phyloP scores from a whole-genome alignment of 2,888 invertebrate genomes.

The Trimorus sp. region DNA sequence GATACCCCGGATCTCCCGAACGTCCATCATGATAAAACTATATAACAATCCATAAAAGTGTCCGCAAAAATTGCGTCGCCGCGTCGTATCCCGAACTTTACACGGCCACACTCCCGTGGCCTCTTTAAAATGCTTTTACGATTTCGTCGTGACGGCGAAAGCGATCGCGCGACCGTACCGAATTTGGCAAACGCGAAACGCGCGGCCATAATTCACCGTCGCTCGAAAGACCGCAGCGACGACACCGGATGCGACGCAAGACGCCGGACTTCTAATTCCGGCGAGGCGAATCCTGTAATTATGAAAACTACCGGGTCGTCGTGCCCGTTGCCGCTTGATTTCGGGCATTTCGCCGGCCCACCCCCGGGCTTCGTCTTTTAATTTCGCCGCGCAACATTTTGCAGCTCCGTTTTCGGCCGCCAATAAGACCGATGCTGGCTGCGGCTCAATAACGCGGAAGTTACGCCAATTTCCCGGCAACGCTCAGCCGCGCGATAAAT shows the following conservation, averaged over 20 bases:
- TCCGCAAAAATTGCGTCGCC: neutral
- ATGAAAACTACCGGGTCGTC: constrained; percentile 1
- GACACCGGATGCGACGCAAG: neutral
- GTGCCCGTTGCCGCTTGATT: constrained; percentile 16
- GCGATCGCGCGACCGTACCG: too few relatives aligned
- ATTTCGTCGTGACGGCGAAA: too few relatives aligned
- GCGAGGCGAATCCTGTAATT: constrained; percentile 4
- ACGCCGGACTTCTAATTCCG: neutral
- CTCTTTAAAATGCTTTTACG: neutral
- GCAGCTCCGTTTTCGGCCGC: constrained; percentile 44
- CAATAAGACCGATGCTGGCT: constrained; percentile 51
- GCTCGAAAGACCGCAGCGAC: neutral
- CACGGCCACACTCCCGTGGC: neutral
- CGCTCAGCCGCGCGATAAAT: constrained; percentile 52
- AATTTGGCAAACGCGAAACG: neutral
- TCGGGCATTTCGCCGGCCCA: constrained; percentile 24
- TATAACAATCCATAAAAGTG: neutral
- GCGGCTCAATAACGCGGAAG: constrained; percentile 52
- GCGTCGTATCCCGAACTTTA: neutral
- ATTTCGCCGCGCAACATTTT: constrained; percentile 23
- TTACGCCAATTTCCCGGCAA: constrained; percentile 51
- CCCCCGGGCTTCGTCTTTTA: constrained; percentile 18
- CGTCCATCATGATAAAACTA: neutral
- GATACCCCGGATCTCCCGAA: constrained; percentile 3
- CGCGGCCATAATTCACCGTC: neutral